These are phyloP conservation scores for Contarinia nasturtii DNA, from an alignment of 1,140 invertebrate species.

Conservation along the genomic window DNA sequence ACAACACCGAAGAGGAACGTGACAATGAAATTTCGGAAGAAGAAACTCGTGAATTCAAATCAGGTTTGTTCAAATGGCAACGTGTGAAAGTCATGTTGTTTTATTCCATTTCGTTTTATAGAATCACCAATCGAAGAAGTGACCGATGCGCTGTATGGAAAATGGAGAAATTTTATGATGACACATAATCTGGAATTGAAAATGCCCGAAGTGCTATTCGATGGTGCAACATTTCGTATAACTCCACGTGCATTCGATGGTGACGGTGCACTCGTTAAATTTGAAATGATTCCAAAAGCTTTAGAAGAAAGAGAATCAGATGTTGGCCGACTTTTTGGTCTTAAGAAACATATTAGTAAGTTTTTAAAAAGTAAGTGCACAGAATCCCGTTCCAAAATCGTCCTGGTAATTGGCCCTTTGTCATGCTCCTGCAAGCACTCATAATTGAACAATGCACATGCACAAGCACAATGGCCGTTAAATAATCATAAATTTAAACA, in stretches of 20 bases:
- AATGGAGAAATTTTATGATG: conserved; percentile 48
- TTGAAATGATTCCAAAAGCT: conserved; percentile 40
- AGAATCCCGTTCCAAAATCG: no score
- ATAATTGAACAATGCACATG: no score
- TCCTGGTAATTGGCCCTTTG: no score
- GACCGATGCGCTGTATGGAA: conserved; percentile 42
- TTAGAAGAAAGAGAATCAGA: conserved; percentile 12
- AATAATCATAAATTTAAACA: no score
- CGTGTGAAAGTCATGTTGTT: neutral
- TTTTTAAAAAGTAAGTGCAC: no score
- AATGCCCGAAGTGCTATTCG: conserved; percentile 47
- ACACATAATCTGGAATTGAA: conserved; percentile 51
- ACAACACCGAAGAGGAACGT: conserved; percentile 21
- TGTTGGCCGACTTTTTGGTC: conserved; percentile 33
- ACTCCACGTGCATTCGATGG: conserved; percentile 49
- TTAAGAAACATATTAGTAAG: no score
- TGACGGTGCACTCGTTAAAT: conserved; percentile 45
- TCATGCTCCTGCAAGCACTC: no score
- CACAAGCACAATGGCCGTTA: no score
- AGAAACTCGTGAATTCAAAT: conserved; percentile 2
- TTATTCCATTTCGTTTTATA: conserved; percentile 11
- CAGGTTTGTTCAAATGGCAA: neutral
- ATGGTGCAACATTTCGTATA: conserved; percentile 45
- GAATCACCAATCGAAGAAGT: conserved; percentile 47
- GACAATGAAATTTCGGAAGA: conserved; percentile 1